A percentile compares a stretch with the other conserved stretches of the same genome.
Evolutionary conservation across 1,140 invertebrate genomes (phyloP).

Genomic region (Pogonus chalceus): DNA sequence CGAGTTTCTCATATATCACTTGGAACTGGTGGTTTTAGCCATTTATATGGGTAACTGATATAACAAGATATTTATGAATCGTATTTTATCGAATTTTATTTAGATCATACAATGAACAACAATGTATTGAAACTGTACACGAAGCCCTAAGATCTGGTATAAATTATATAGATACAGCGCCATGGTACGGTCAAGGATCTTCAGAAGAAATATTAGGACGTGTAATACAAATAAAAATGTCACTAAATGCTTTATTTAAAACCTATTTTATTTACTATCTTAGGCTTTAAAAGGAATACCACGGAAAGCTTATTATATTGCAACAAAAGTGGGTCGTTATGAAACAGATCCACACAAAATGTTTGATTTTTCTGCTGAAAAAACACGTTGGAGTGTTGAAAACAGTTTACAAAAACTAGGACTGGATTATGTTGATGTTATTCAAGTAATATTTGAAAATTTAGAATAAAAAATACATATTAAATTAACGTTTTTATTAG

Average conservation of each 20-base stretch:
- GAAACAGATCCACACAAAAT: conserved; percentile 58
- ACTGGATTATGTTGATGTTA: conserved; percentile 77
- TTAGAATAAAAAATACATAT: neutral
- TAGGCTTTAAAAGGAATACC: conserved; percentile 70
- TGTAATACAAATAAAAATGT: conserved; percentile 40
- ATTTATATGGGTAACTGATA: conserved; percentile 39
- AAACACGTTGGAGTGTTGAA: conserved; percentile 64
- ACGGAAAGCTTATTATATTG: conserved; percentile 76
- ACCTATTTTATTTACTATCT: conserved; percentile 15
- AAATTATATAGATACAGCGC: conserved; percentile 86
- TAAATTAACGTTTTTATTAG: conserved; percentile 38
- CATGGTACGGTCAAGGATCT: conserved; percentile 82
- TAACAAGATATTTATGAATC: no score
- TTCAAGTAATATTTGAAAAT: conserved; percentile 52
- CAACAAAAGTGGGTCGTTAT: conserved; percentile 86
- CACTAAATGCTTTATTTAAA: no score
- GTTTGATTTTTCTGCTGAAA: conserved; percentile 80
- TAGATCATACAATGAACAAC: conserved; percentile 44
- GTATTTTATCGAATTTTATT: conserved; percentile 15
- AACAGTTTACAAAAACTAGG: conserved; percentile 63
- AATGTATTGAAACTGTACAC: conserved; percentile 58
- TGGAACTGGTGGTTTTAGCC: conserved; percentile 43
- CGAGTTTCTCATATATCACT: conserved; percentile 44
- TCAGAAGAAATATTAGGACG: conserved; percentile 74
- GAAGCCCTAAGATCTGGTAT: conserved; percentile 66